Evolutionary conservation across 2,113 vertebrate species (phyloP).

Genomic region (Halichoeres trimaculatus): DNA sequence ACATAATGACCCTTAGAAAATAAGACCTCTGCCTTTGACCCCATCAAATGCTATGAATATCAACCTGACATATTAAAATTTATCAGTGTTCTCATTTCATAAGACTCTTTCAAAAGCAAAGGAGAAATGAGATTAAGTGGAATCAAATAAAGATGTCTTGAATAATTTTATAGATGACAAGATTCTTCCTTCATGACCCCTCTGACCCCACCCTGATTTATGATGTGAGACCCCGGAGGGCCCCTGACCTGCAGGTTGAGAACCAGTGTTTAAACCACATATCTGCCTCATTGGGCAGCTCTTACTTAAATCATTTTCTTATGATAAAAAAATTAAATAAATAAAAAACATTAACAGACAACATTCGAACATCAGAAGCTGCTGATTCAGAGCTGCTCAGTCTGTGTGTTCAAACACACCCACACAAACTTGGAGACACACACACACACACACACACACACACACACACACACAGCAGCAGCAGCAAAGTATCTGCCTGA

Average conservation of each 20-base stretch:
- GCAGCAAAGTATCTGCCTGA: conserved; percentile 7
- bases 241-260: neutral
- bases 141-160: neutral
- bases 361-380: neutral
- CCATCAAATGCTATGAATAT: too few species aligned
- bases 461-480: too few species aligned
- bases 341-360: neutral
- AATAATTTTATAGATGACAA: neutral
- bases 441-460: conserved; percentile 1
- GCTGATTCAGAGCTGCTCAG: conserved; percentile 10
- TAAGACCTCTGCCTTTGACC: too few species aligned
- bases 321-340: too few species aligned
- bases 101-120: too few species aligned
- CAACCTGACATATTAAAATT: too few species aligned
- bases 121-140: too few species aligned
- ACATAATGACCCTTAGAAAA: too few species aligned
- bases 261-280: neutral
- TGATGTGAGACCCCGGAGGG: too few species aligned
- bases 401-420: neutral
- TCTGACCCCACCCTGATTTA: neutral
- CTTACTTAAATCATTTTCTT: too few species aligned
- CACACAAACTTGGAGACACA: neutral
- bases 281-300: neutral
- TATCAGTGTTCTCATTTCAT: too few species aligned
- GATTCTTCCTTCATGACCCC: neutral